Conservation (phyloP, 2,888 invertebrate genomes). For the Mythimna pallens region DNA sequence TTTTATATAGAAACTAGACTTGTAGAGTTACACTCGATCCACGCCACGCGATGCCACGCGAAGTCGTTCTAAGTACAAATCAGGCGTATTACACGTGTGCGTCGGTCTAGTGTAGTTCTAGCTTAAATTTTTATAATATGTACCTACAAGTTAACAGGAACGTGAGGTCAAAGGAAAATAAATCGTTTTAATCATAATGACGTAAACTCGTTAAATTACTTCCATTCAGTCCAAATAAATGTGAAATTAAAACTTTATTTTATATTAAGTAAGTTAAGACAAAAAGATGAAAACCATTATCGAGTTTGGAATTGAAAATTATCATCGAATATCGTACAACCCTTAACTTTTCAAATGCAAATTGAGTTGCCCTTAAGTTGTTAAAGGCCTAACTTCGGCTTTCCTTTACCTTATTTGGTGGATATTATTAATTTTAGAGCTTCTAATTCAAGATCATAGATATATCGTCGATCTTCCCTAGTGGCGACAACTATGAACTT, state of each 20-base stretch:
- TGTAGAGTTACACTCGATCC: too few species aligned
- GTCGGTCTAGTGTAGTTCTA: too few species aligned
- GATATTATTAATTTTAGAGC: constrained; percentile 55
- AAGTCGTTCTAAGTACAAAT: too few species aligned
- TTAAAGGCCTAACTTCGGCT: constrained; percentile 57
- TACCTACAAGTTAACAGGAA: too few species aligned
- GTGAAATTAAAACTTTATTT: constrained; percentile 18
- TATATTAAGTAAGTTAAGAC: constrained; percentile 21
- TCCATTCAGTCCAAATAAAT: constrained; percentile 13
- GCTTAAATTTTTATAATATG: too few species aligned
- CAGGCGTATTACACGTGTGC: too few species aligned
- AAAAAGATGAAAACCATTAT: constrained; percentile 47
- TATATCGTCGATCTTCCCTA: constrained; percentile 10
- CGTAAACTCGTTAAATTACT: not conserved
- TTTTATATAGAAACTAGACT: too few species aligned
- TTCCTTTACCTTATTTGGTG: constrained; percentile 60
- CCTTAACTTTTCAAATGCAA: constrained; percentile 56
- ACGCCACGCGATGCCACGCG: too few species aligned
- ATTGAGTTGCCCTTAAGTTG: constrained; percentile 54
- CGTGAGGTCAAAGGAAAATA: not conserved
- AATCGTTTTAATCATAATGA: not conserved
- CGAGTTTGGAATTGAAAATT: constrained; percentile 53
- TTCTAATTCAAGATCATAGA: constrained; percentile 32
- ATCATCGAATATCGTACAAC: constrained; percentile 51
- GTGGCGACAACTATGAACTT: constrained; percentile 27